Percentiles rank a stretch among this genome's conserved stretches.
Evolutionary conservation across 2,888 invertebrate species (phyloP).

Genomic region (Hypomecis punctinalis): DNA sequence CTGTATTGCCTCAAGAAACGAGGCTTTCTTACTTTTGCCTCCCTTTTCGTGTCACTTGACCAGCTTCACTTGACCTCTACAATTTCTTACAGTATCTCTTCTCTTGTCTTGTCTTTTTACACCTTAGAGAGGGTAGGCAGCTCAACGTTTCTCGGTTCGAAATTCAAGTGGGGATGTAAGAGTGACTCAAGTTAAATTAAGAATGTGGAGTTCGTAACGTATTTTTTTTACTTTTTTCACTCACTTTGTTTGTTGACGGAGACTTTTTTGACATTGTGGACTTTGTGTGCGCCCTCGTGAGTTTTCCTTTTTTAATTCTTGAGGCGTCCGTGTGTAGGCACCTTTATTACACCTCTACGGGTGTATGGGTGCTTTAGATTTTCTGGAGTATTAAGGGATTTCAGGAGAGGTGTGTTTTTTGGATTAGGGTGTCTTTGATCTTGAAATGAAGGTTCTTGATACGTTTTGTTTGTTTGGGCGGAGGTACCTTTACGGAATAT

Average conservation of each 20-base stretch:
- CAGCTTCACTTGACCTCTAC: constrained; percentile 48
- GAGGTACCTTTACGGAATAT: constrained; percentile 37
- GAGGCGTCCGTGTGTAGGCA: constrained; percentile 76
- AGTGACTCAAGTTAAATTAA: constrained; percentile 85
- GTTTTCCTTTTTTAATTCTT: constrained; percentile 72
- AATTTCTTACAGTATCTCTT: constrained; percentile 7
- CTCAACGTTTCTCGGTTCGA: constrained; percentile 51
- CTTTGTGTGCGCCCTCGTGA: constrained; percentile 66
- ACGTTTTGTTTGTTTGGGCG: constrained; percentile 75
- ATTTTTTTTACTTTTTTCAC: constrained; percentile 60
- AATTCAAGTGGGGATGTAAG: constrained; percentile 77
- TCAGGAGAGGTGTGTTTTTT: constrained; percentile 75
- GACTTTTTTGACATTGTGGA: constrained; percentile 84
- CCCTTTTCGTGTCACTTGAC: constrained; percentile 70
- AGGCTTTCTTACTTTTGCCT: constrained; percentile 73
- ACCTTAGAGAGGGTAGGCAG: constrained; percentile 36
- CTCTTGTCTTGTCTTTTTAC: background rate
- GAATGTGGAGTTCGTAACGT: constrained; percentile 80
- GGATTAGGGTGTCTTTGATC: constrained; percentile 80
- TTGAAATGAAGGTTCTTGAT: constrained; percentile 68
- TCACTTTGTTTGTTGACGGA: constrained; percentile 81
- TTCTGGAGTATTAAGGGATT: constrained; percentile 73
- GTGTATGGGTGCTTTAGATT: constrained; percentile 63
- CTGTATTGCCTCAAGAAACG: constrained; percentile 73
- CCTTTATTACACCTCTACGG: constrained; percentile 65